Evolutionary conservation across 2,797 vertebrate genomes (phyloP).

Genomic region (Setipinna tenuifilis): DNA sequence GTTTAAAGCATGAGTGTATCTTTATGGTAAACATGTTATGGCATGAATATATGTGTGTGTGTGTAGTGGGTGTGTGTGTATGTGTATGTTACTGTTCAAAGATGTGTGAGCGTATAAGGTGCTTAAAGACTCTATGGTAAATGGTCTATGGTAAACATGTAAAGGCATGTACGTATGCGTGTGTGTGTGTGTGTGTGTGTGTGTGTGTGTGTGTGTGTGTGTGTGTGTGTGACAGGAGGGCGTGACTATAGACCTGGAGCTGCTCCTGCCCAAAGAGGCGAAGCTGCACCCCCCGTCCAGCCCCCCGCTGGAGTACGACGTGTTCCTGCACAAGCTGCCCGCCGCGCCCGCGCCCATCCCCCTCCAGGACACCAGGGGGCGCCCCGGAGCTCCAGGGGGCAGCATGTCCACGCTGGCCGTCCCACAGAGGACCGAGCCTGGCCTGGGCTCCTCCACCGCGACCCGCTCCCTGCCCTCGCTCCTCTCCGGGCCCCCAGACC

Average conservation of each 20-base stretch:
- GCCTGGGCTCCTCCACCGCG: conserved; percentile 68
- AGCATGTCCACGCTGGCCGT: conserved; percentile 57
- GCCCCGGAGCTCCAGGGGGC: conserved; percentile 11
- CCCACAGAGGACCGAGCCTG: conserved; percentile 44
- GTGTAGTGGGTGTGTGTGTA: too few species aligned
- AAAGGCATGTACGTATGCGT: conserved; percentile 27
- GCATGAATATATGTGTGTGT: too few species aligned
- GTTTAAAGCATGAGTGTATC: too few species aligned
- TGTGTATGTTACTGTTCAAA: too few species aligned
- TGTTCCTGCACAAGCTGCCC: conserved; percentile 78
- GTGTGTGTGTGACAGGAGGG: conserved; percentile 70
- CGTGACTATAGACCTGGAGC: conserved; percentile 79
- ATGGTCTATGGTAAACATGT: background rate
- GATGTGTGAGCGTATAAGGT: too few species aligned
- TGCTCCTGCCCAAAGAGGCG: conserved; percentile 77
- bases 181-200: conserved; percentile 49
- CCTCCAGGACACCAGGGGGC: conserved; percentile 57
- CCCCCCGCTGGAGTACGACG: conserved; percentile 72
- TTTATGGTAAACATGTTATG: too few species aligned
- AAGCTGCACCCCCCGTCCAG: conserved; percentile 68
- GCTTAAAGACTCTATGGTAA: too few species aligned
- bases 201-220: conserved; percentile 59
- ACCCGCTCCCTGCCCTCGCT: conserved; percentile 73
- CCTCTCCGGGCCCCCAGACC: conserved; percentile 55
- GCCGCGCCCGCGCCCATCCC: conserved; percentile 48